These are phyloP conservation scores for Micronycteris hirsuta DNA, from an alignment of 2,113 vertebrate species.

Conservation along the genomic window DNA sequence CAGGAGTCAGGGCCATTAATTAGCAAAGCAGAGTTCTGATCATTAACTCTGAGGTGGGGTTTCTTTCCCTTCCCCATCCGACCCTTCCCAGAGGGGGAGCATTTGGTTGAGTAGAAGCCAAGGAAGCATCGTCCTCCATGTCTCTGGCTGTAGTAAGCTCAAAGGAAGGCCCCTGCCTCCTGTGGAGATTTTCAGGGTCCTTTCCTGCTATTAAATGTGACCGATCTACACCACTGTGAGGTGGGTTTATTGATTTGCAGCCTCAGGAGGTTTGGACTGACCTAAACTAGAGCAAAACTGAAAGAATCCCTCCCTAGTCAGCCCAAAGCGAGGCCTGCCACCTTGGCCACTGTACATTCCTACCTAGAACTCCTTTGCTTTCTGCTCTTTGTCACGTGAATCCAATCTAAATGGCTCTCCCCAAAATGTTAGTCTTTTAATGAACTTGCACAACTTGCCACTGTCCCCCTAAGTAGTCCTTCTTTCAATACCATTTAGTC, in stretches of 20 bases:
- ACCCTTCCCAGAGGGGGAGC: constrained; percentile 44
- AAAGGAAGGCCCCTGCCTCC: background rate
- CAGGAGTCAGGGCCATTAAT: constrained; percentile 68
- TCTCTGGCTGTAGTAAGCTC: constrained; percentile 44
- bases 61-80: background rate
- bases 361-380: background rate
- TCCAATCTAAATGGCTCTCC: background rate
- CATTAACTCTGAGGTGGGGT: constrained; percentile 59
- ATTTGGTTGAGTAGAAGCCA: background rate
- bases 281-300: background rate
- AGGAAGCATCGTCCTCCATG: constrained; percentile 31
- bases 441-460: background rate
- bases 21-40: constrained; percentile 49
- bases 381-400: background rate
- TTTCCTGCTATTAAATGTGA: background rate
- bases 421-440: background rate
- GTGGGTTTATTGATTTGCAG: background rate
- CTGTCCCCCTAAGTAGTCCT: background rate
- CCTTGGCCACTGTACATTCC: background rate
- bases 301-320: background rate
- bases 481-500: background rate
- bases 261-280: background rate
- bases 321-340: rapidly evolving
- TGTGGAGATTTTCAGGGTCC: background rate
- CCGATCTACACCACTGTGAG: background rate